Conservation (phyloP, 2,888 invertebrate genomes). For the Tetropium fuscum region DNA sequence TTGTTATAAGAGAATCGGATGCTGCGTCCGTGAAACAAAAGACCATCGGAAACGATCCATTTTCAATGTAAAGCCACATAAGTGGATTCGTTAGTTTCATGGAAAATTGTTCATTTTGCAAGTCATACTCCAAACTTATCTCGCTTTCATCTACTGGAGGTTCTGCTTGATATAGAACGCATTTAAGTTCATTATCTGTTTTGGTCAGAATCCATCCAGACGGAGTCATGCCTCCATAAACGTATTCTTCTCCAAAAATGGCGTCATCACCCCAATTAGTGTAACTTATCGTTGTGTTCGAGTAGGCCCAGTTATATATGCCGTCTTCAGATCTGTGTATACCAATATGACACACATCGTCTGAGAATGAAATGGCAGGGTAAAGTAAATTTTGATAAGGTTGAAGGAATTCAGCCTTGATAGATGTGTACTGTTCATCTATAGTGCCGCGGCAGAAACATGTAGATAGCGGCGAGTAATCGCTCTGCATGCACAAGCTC, state of each 20-base stretch:
- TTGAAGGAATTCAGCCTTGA: constrained; percentile 45
- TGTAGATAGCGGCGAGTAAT: constrained; percentile 42
- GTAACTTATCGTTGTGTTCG: constrained; percentile 38
- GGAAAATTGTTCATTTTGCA: constrained; percentile 7
- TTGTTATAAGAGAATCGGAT: constrained; percentile 31
- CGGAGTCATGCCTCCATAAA: constrained; percentile 37
- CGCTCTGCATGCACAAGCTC: constrained; percentile 42
- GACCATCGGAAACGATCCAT: constrained; percentile 33
- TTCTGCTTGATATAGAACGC: constrained; percentile 35
- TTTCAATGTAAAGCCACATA: constrained; percentile 25
- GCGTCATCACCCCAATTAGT: constrained; percentile 40
- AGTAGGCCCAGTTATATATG: constrained; percentile 40
- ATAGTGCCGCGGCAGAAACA: constrained; percentile 48
- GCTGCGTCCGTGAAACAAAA: constrained; percentile 52
- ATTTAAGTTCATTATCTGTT: constrained; percentile 28
- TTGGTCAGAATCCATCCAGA: constrained; percentile 42
- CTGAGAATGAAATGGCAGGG: constrained; percentile 30
- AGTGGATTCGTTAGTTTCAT: constrained; percentile 25
- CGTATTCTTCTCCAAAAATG: constrained; percentile 30
- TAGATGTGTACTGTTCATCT: not conserved
- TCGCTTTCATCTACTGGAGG: not conserved
- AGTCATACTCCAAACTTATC: constrained; percentile 26
- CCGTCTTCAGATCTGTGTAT: constrained; percentile 31
- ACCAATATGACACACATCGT: constrained; percentile 46
- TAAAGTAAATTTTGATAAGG: constrained; percentile 51